A percentile compares a stretch with the other conserved stretches of the same genome.
phyloP scores from a whole-genome alignment of 2,113 vertebrate genomes.

The Caranx melampygus region DNA sequence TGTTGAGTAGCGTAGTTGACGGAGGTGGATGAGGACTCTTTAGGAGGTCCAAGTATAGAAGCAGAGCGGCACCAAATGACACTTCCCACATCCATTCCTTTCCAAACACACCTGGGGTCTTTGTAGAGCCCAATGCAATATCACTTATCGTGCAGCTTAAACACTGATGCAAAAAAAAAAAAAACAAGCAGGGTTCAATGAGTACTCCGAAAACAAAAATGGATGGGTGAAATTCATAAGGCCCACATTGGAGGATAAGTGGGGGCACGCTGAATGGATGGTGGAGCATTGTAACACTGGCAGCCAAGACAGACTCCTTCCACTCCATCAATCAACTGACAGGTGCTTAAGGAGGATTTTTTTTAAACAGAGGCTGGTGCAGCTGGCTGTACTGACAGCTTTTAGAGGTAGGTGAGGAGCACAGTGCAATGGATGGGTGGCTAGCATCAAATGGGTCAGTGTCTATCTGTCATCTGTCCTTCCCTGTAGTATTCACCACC shows the following conservation, averaged over 20 bases:
- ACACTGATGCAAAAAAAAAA: background rate
- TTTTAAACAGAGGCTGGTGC: slow-evolving; percentile 42
- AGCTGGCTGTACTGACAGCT: slow-evolving; percentile 66
- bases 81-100: slow-evolving; percentile 54
- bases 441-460: slow-evolving; percentile 53
- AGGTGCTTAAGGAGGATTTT: slow-evolving; percentile 60
- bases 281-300: slow-evolving; percentile 37
- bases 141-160: slow-evolving; percentile 14
- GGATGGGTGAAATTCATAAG: slow-evolving; percentile 31
- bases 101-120: slow-evolving; percentile 74
- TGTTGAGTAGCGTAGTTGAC: slow-evolving; percentile 62
- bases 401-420: slow-evolving; percentile 49
- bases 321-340: slow-evolving; percentile 74
- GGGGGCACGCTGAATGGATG: slow-evolving; percentile 1
- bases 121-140: slow-evolving; percentile 44
- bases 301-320: slow-evolving; percentile 57
- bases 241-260: slow-evolving; percentile 33
- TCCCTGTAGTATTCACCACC: slow-evolving; percentile 45
- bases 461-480: slow-evolving; percentile 56
- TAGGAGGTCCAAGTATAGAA: slow-evolving; percentile 67
- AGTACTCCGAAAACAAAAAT: slow-evolving; percentile 4
- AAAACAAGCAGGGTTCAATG: slow-evolving; percentile 5
- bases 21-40: slow-evolving; percentile 70
- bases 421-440: slow-evolving; percentile 32
- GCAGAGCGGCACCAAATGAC: slow-evolving; percentile 31